These are phyloP conservation scores for Blastobasis adustella DNA, from an alignment of 2,888 invertebrate species.

Conservation along the genomic window DNA sequence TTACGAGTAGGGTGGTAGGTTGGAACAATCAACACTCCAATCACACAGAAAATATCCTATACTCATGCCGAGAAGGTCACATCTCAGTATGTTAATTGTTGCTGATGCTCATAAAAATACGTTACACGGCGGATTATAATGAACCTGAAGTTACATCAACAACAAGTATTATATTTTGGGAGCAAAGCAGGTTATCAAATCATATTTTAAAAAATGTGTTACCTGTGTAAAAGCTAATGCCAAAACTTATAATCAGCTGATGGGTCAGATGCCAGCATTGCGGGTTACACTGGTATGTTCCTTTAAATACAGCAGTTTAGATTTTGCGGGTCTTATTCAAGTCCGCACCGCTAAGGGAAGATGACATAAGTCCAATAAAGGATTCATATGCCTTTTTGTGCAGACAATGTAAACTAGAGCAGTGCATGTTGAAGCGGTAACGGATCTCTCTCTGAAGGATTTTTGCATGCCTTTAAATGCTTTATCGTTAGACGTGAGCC, in stretches of 20 bases:
- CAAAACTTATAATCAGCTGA: slow-evolving; percentile 1
- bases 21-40: not conserved
- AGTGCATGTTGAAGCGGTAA: slow-evolving; percentile 10
- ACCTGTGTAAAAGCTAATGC: not conserved
- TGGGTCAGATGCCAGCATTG: slow-evolving; percentile 1
- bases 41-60: slow-evolving; percentile 7
- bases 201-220: slow-evolving; percentile 1
- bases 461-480: slow-evolving; percentile 10
- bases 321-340: slow-evolving; percentile 7
- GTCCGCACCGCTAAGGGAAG: slow-evolving; percentile 6
- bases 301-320: slow-evolving; percentile 6
- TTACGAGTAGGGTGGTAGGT: slow-evolving; percentile 5
- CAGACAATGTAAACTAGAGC: slow-evolving; percentile 9
- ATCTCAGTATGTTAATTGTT: slow-evolving; percentile 2
- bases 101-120: slow-evolving; percentile 11
- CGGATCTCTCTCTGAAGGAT: slow-evolving; percentile 7
- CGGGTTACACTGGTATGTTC: slow-evolving; percentile 4
- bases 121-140: slow-evolving; percentile 10
- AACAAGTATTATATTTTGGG: not conserved
- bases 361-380: slow-evolving; percentile 5
- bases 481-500: slow-evolving; percentile 8
- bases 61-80: slow-evolving; percentile 2
- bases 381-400: slow-evolving; percentile 12
- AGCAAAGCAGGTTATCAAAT: slow-evolving; percentile 4
- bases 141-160: slow-evolving; percentile 6